Percentiles rank a stretch among this genome's conserved stretches.
Evolutionary conservation across 92 coral and sea anemone species (phyloP).

Genomic region (Micromussa lordhowensis): DNA sequence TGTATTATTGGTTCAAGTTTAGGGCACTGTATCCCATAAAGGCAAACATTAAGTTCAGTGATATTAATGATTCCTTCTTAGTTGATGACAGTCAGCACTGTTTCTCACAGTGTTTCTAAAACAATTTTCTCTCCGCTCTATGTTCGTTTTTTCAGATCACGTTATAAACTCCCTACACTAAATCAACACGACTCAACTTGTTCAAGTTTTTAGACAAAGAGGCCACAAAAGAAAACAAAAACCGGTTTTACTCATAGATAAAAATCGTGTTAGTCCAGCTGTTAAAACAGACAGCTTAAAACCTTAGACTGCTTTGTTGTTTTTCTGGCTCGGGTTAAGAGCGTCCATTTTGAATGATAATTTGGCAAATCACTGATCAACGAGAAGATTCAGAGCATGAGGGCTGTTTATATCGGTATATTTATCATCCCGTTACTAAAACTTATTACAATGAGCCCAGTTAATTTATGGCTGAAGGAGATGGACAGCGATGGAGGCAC

Average conservation of each 20-base stretch:
- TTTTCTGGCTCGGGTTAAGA: background rate
- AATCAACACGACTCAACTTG: background rate
- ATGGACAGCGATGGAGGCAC: background rate
- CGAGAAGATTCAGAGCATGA: background rate
- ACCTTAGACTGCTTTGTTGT: background rate
- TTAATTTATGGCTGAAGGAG: background rate
- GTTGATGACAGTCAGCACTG: background rate
- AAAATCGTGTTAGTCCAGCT: conserved; percentile 15
- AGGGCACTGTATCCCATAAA: background rate
- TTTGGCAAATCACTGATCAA: background rate
- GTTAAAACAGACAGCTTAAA: background rate
- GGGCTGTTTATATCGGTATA: background rate
- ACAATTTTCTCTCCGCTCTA: background rate
- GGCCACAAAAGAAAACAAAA: background rate
- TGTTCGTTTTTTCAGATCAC: background rate
- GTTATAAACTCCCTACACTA: background rate
- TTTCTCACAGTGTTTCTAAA: background rate
- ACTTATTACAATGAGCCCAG: background rate
- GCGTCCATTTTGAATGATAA: background rate
- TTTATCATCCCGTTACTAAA: conserved; percentile 10
- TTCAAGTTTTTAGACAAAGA: background rate
- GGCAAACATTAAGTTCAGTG: background rate
- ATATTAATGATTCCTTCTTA: background rate
- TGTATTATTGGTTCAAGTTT: background rate
- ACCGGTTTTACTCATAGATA: background rate